phyloP scores from a whole-genome alignment of 2,113 vertebrate genomes.

The Xiphias gladius region DNA sequence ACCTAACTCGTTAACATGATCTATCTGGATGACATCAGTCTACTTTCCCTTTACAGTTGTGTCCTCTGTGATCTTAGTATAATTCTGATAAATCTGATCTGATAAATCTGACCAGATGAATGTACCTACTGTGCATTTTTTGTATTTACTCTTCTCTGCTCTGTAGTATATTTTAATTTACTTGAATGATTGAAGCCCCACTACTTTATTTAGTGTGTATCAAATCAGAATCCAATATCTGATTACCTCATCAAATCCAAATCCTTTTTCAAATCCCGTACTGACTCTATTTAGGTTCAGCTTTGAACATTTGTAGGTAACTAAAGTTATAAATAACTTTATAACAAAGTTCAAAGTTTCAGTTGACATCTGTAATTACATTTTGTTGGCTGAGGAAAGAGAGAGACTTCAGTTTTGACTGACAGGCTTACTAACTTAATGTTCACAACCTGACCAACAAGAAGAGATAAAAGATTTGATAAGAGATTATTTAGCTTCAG shows the following conservation, averaged over 20 bases:
- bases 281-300: background rate
- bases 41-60: slow-evolving; percentile 28
- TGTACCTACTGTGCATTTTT: background rate
- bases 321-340: background rate
- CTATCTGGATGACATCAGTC: slow-evolving; percentile 34
- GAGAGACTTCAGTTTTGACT: slow-evolving; percentile 1
- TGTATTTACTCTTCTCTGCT: background rate
- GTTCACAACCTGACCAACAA: background rate
- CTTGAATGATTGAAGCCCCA: background rate
- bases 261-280: background rate
- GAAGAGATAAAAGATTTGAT: background rate
- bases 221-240: background rate
- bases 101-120: background rate
- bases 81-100: slow-evolving; percentile 9
- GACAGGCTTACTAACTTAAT: background rate
- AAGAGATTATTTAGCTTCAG: background rate
- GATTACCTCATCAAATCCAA: background rate
- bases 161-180: slow-evolving; percentile 9
- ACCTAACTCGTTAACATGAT: slow-evolving; percentile 17
- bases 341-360: too few relatives aligned
- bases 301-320: background rate
- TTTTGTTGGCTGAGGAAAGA: background rate
- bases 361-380: background rate
- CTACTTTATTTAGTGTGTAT: background rate
- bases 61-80: slow-evolving; percentile 20